These are phyloP conservation scores for Gymnorhina tibicen DNA, from an alignment of 2,113 vertebrate species.

Conservation along the genomic window DNA sequence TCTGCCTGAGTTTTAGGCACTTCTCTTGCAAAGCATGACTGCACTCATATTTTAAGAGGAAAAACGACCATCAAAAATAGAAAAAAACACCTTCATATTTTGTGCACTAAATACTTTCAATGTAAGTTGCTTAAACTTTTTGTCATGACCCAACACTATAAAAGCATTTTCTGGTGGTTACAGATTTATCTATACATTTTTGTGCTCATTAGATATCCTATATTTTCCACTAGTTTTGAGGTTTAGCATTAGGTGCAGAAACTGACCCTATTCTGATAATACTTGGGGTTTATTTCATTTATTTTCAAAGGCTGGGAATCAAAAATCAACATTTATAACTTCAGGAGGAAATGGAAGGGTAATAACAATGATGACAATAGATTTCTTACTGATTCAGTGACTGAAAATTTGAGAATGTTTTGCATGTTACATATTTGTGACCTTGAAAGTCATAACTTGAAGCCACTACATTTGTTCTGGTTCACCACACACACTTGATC, in stretches of 20 bases:
- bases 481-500: conserved; percentile 18
- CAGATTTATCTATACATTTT: background rate
- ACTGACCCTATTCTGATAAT: background rate
- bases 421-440: background rate
- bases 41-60: background rate
- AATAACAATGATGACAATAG: background rate
- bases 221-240: background rate
- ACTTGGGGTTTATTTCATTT: background rate
- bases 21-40: background rate
- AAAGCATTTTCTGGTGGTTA: background rate
- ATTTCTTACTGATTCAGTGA: background rate
- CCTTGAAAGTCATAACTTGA: background rate
- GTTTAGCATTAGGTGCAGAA: background rate
- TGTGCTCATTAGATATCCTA: background rate
- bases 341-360: background rate
- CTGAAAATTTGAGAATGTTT: background rate
- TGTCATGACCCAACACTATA: background rate
- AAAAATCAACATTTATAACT: background rate
- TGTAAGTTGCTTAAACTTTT: background rate
- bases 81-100: background rate
- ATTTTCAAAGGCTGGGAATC: background rate
- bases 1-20: background rate
- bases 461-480: background rate
- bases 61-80: background rate
- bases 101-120: background rate